Percentiles rank a stretch among this genome's conserved stretches.
These are phyloP conservation scores for Rhynchomys soricoides DNA, from an alignment of 2,113 vertebrate species.

Conservation along the genomic window DNA sequence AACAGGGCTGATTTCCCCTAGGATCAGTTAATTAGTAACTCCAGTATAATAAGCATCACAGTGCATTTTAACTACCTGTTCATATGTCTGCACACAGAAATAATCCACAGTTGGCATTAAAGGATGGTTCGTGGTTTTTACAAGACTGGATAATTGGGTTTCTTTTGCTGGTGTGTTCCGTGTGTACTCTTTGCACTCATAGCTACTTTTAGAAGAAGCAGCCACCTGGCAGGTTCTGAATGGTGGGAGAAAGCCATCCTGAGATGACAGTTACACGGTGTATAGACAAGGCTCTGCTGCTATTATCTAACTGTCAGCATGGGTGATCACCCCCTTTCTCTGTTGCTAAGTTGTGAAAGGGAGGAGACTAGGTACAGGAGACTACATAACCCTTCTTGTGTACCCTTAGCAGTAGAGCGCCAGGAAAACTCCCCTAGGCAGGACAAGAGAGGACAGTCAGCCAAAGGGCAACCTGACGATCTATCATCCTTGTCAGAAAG, in stretches of 20 bases:
- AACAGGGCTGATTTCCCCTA: slow-evolving; percentile 55
- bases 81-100: slow-evolving; percentile 41
- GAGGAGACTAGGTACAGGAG: background rate
- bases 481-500: background rate
- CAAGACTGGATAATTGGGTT: slow-evolving; percentile 4
- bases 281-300: background rate
- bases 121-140: slow-evolving; percentile 13
- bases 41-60: slow-evolving; percentile 48
- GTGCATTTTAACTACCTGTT: slow-evolving; percentile 51
- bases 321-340: background rate
- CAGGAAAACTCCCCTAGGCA: background rate
- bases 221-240: slow-evolving; percentile 15
- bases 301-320: background rate
- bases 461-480: background rate
- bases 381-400: background rate
- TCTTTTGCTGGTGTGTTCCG: background rate
- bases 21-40: slow-evolving; percentile 60
- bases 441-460: background rate
- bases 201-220: slow-evolving; percentile 26
- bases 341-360: background rate
- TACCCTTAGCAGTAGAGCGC: background rate
- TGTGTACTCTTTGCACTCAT: background rate
- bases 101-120: slow-evolving; percentile 29
- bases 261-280: background rate
- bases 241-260: slow-evolving; percentile 40